These are phyloP conservation scores for Myiagra hebetior DNA, from an alignment of 2,113 vertebrate genomes.

Conservation along the genomic window DNA sequence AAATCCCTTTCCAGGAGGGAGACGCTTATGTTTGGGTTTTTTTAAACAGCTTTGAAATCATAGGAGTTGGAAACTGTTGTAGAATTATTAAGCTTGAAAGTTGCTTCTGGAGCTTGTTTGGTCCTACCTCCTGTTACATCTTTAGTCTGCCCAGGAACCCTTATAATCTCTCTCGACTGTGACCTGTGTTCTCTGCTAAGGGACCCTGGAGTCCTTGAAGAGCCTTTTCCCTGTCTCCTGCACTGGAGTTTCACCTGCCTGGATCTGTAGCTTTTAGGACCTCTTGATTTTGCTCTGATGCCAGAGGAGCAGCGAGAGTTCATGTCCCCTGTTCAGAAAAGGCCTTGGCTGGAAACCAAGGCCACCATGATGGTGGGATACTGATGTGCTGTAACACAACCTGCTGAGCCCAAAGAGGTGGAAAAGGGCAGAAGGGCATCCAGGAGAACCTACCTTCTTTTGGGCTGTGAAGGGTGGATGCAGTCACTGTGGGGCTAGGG, in stretches of 20 bases:
- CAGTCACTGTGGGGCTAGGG: rapidly evolving
- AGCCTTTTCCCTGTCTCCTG: background rate
- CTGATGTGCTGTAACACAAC: background rate
- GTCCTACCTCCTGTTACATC: background rate
- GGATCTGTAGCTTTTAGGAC: background rate
- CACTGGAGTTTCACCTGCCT: background rate
- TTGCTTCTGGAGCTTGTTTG: background rate
- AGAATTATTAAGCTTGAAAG: background rate
- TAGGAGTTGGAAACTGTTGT: background rate
- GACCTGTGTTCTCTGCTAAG: background rate
- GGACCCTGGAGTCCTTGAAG: too few species aligned
- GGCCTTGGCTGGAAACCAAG: background rate
- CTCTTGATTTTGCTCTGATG: background rate
- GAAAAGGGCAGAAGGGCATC: background rate
- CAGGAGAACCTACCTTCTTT: background rate
- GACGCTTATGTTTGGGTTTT: background rate
- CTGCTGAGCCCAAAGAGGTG: background rate
- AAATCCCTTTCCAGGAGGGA: background rate
- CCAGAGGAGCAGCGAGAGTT: background rate
- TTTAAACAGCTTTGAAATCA: background rate
- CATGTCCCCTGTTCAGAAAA: background rate
- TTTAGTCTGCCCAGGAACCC: background rate
- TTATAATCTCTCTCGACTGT: background rate
- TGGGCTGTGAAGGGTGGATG: background rate
- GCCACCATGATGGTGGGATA: rapidly evolving